Evolutionary conservation across 2,113 vertebrate species (phyloP).

Genomic region (Menura novaehollandiae): DNA sequence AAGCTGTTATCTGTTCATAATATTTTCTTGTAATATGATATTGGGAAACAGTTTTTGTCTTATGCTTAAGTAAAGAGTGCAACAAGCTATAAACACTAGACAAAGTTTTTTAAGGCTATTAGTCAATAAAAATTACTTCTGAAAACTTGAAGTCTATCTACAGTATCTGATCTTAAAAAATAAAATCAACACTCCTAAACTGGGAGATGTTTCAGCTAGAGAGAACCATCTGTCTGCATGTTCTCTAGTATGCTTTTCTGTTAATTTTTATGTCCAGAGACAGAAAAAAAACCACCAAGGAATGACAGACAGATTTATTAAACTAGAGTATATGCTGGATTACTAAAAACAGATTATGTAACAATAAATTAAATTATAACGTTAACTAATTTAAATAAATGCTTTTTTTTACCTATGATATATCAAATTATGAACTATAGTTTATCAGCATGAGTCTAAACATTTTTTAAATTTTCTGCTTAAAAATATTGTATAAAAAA

Average conservation of each 20-base stretch:
- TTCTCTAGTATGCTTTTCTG: neutral
- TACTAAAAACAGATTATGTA: neutral
- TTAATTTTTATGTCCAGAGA: neutral
- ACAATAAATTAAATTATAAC: neutral
- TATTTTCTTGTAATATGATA: neutral
- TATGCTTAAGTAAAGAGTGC: neutral
- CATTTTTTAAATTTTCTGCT: neutral
- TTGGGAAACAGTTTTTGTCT: neutral
- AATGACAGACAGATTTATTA: neutral
- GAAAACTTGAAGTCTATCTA: neutral
- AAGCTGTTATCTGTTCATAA: neutral
- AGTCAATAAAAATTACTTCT: neutral
- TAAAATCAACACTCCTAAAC: neutral
- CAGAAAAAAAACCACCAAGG: neutral
- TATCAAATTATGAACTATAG: neutral
- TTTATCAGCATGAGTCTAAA: neutral
- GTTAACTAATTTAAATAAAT: neutral
- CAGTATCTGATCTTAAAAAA: neutral
- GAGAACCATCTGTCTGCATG: neutral
- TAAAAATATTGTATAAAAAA: neutral
- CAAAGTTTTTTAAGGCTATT: neutral
- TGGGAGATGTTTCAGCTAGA: neutral
- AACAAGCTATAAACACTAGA: neutral
- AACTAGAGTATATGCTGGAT: neutral
- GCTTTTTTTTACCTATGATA: neutral